Evolutionary conservation across 1,140 invertebrate species (phyloP), one percentile per base, ranked within the genome.

Genomic region (Lucilia sericata): DNA sequence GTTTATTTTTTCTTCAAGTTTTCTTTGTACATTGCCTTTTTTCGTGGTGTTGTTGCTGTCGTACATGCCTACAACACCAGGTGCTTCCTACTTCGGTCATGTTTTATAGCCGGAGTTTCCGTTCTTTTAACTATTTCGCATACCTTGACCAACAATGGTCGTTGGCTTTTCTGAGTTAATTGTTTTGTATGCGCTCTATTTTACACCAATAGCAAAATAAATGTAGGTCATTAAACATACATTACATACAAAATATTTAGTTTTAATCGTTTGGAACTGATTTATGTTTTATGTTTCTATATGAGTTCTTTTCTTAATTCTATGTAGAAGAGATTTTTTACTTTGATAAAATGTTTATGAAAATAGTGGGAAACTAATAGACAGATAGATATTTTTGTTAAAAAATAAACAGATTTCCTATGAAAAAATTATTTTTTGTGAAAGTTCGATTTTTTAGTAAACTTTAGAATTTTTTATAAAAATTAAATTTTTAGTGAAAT

Each of bases 131-230:
- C 42, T 51, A 80, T 42, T 80, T 49, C 42, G 42, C 76, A 80
- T 80, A 80, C 76, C 76, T 80, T 80, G 76, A 80, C 76, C 76
- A 80, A 80, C 76, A 80, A 80, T 49, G 76, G 76, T 80, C 76
- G 76, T 80, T 80, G 76, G 76, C 76, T 80, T 80, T 80, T 80
- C 42, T 49, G 9, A 49, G n/a, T 25, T 80, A 80, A 80, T 80
- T 80, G 76, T 49, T 49, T 80, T 70, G 65, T 25, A 21, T 70
- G n/a, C n/a, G 65, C 8, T 70, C 9, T 70, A 70, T 70, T 21
- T 55, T 70, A 70, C 65, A 70, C 65, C 65, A 70, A 70, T n/a
- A 60, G 55, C 51, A 70, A 21, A 30, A 9, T n/a, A 12, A 19
- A 70, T 19, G 65, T 70, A 70, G 65, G 65, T 21, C 65, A 25